Conservation (phyloP, 2,113 vertebrate species). For the Zosterops lateralis region DNA sequence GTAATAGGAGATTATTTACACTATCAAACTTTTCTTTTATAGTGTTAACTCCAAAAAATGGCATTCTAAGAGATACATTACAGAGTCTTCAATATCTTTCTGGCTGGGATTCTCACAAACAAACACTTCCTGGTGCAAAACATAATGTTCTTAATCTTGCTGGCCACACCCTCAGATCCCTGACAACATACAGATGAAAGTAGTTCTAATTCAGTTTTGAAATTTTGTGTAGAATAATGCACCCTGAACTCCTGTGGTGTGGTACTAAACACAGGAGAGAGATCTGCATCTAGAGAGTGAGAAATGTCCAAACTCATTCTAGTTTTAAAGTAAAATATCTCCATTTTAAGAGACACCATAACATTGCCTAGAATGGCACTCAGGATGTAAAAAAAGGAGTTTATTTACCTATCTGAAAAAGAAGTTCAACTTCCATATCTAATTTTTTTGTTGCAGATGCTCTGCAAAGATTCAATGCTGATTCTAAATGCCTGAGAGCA, state of each 20-base stretch:
- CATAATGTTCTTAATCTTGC: background rate
- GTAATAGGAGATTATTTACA: background rate
- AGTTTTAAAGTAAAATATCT: background rate
- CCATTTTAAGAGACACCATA: background rate
- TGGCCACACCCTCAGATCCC: background rate
- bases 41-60: background rate
- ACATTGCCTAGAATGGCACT: background rate
- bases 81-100: background rate
- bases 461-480: slow-evolving; percentile 73
- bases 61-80: background rate
- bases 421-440: slow-evolving; percentile 79
- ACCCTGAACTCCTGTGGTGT: background rate
- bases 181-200: background rate
- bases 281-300: background rate
- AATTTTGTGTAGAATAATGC: background rate
- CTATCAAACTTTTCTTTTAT: background rate
- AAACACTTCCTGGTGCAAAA: background rate
- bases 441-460: slow-evolving; percentile 54
- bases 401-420: slow-evolving; percentile 80
- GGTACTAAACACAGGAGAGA: background rate
- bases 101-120: background rate
- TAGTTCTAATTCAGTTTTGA: background rate
- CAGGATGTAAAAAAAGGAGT: background rate
- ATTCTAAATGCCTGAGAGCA: slow-evolving; percentile 67
- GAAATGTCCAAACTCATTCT: background rate